phyloP scores from a whole-genome alignment of 2,113 vertebrate genomes.

The Brienomyrus brachyistius region DNA sequence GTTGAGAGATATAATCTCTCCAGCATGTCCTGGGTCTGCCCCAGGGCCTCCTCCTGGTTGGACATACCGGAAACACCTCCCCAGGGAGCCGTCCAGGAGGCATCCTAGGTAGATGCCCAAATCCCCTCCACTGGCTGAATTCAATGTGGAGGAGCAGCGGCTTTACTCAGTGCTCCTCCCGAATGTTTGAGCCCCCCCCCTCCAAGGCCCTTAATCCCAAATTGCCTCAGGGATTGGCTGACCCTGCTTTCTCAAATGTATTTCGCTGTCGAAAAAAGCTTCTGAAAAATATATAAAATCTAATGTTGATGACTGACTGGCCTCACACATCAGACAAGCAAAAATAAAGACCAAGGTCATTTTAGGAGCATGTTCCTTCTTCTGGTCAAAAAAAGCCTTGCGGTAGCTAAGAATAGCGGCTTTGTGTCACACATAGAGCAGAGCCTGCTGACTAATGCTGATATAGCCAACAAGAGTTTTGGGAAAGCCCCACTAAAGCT shows the following conservation, averaged over 20 bases:
- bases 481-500: not conserved
- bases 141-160: not conserved
- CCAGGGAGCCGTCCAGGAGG: not conserved
- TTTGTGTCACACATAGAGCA: not conserved
- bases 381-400: not conserved
- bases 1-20: not conserved
- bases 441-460: not conserved
- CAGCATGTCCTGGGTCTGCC: no score
- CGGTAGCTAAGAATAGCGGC: not conserved
- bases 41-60: no score
- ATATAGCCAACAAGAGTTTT: not conserved
- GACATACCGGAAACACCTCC: not conserved
- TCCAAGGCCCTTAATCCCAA: not conserved
- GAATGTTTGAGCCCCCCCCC: not conserved
- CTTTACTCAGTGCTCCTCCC: not conserved
- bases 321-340: not conserved
- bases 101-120: not conserved
- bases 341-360: not conserved
- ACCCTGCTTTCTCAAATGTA: not conserved
- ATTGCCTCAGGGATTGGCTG: not conserved
- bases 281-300: not conserved
- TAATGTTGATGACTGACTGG: not conserved
- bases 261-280: not conserved
- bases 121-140: not conserved
- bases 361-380: not conserved